phyloP scores from a whole-genome alignment of 2,888 invertebrate genomes.

The Apamea crenata region DNA sequence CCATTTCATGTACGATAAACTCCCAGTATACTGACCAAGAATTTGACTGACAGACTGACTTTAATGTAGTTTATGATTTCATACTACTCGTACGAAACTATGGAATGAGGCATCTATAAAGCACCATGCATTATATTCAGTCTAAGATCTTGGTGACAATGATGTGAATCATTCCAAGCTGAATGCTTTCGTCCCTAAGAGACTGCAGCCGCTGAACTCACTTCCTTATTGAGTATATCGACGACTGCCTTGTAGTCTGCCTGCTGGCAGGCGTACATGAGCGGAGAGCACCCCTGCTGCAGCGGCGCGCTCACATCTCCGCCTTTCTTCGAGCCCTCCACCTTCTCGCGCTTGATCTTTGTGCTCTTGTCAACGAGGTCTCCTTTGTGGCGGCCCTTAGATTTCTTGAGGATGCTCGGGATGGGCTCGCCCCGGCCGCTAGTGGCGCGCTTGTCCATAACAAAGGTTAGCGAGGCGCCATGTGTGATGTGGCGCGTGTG shows the following conservation, averaged over 20 bases:
- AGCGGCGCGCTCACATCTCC: constrained; percentile 85
- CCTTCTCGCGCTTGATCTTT: constrained; percentile 87
- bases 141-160: constrained; percentile 19
- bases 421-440: constrained; percentile 86
- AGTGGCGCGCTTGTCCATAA: constrained; percentile 86
- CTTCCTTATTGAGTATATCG: constrained; percentile 94
- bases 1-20: constrained; percentile 70
- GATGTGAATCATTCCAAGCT: constrained; percentile 32
- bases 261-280: constrained; percentile 98
- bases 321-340: constrained; percentile 79
- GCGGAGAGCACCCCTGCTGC: constrained; percentile 94
- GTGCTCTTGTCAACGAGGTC: constrained; percentile 86
- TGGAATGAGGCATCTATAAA: constrained; percentile 22
- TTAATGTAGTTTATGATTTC: constrained; percentile 16
- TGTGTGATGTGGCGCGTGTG: constrained; percentile 69
- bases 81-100: background rate
- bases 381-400: constrained; percentile 81
- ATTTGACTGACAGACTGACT: constrained; percentile 31
- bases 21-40: constrained; percentile 38
- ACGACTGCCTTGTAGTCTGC: constrained; percentile 94
- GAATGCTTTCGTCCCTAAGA: constrained; percentile 26
- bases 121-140: constrained; percentile 28
- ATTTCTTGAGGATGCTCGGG: constrained; percentile 88
- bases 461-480: constrained; percentile 77
- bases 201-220: constrained; percentile 83